Evolutionary conservation across 1,140 invertebrate species (phyloP).

Genomic region (Mylabris phalerata): DNA sequence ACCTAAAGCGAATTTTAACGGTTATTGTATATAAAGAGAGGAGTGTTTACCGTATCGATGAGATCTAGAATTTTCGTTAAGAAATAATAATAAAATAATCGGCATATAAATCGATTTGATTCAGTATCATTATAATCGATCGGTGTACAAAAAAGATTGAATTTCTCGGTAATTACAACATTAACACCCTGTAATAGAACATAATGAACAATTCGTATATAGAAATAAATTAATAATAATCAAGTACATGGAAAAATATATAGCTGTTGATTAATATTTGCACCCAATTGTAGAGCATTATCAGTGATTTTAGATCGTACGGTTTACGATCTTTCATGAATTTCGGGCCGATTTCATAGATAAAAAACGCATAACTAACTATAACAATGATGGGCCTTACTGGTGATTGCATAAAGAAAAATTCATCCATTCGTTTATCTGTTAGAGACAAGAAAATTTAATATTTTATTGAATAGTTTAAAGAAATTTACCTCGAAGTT

Average conservation of each 20-base stretch:
- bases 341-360: constrained; percentile 60
- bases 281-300: constrained; percentile 68
- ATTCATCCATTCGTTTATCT: constrained; percentile 47
- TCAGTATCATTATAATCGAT: neutral
- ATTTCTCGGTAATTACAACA: neutral
- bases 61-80: constrained; percentile 3
- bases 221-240: neutral
- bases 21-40: no score
- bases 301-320: constrained; percentile 59
- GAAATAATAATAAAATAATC: neutral
- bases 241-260: constrained; percentile 55
- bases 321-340: constrained; percentile 68
- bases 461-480: no score
- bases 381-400: constrained; percentile 47
- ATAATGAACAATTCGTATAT: no score
- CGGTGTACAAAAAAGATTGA: constrained; percentile 2
- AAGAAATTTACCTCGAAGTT: no score
- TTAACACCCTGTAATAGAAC: neutral
- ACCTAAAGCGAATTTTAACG: constrained; percentile 43
- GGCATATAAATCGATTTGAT: neutral
- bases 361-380: constrained; percentile 60
- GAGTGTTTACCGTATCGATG: neutral
- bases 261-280: constrained; percentile 61
- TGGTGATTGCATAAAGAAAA: constrained; percentile 54
- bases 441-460: no score